Evolutionary conservation across 2,888 invertebrate genomes (phyloP).

Genomic region (Acrocera orbiculus): DNA sequence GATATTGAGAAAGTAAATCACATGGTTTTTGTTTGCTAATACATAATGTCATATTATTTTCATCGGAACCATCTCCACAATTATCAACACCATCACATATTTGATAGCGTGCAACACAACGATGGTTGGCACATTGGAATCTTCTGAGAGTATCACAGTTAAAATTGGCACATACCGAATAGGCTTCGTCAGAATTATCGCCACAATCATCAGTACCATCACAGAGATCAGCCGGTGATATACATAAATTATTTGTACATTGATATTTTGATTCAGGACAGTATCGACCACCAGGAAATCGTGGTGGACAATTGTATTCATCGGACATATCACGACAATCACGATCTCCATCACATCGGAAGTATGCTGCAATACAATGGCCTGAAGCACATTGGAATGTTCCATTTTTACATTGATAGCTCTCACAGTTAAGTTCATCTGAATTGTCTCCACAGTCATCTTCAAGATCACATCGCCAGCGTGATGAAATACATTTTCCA

Average conservation of each 20-base stretch:
- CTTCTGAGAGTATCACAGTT: slow-evolving; percentile 67
- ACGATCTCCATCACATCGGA: slow-evolving; percentile 76
- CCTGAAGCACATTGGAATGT: slow-evolving; percentile 86
- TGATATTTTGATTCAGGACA: slow-evolving; percentile 84
- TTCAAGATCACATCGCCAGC: slow-evolving; percentile 91
- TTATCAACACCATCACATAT: slow-evolving; percentile 84
- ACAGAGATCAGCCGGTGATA: slow-evolving; percentile 74
- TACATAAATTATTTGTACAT: slow-evolving; percentile 82
- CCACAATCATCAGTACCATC: slow-evolving; percentile 89
- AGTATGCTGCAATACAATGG: slow-evolving; percentile 78
- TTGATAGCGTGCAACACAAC: slow-evolving; percentile 70
- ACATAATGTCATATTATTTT: slow-evolving; percentile 85
- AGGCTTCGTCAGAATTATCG: slow-evolving; percentile 75
- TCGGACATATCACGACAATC: slow-evolving; percentile 83
- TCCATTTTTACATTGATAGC: slow-evolving; percentile 72
- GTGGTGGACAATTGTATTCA: slow-evolving; percentile 74
- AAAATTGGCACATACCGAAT: slow-evolving; percentile 63
- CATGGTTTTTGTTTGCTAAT: slow-evolving; percentile 57
- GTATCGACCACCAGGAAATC: slow-evolving; percentile 72
- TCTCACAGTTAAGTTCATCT: slow-evolving; percentile 70
- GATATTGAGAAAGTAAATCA: slow-evolving; percentile 61
- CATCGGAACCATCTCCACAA: slow-evolving; percentile 89
- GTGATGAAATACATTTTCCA: slow-evolving; percentile 76
- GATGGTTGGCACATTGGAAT: slow-evolving; percentile 80
- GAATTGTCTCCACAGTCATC: slow-evolving; percentile 93